Conservation (phyloP, 2,888 invertebrate genomes). For the Leptinotarsa peninsularis region DNA sequence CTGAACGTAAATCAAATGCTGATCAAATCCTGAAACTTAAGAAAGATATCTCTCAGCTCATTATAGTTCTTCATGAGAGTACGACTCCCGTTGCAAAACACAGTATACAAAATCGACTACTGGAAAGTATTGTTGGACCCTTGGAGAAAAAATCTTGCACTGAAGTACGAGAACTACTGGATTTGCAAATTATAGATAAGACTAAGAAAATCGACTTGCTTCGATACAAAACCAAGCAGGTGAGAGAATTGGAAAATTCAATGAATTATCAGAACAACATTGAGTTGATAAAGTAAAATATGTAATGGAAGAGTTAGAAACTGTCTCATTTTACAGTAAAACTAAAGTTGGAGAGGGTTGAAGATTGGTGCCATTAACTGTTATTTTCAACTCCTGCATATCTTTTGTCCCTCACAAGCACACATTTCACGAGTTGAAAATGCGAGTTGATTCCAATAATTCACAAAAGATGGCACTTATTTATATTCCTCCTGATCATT, state of each 20-base stretch:
- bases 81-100: conserved; percentile 67
- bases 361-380: no score
- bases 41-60: conserved; percentile 77
- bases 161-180: conserved; percentile 71
- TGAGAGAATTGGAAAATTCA: conserved; percentile 46
- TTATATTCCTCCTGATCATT: no score
- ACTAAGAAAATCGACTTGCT: conserved; percentile 80
- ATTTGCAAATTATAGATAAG: conserved; percentile 78
- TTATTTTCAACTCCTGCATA: no score
- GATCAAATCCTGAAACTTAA: conserved; percentile 79
- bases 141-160: conserved; percentile 67
- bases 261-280: no score
- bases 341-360: no score
- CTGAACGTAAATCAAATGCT: conserved; percentile 77
- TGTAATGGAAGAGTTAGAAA: no score
- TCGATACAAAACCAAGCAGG: conserved; percentile 76
- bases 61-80: conserved; percentile 72
- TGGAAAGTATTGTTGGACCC: conserved; percentile 64
- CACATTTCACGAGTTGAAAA: no score
- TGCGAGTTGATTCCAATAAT: no score
- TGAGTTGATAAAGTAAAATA: no score
- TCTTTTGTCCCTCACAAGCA: no score
- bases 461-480: no score
- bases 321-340: no score
- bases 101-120: conserved; percentile 50